Base-by-base conservation (phyloP, 2,797 vertebrate genomes). In the Botia kubotai region DNA sequence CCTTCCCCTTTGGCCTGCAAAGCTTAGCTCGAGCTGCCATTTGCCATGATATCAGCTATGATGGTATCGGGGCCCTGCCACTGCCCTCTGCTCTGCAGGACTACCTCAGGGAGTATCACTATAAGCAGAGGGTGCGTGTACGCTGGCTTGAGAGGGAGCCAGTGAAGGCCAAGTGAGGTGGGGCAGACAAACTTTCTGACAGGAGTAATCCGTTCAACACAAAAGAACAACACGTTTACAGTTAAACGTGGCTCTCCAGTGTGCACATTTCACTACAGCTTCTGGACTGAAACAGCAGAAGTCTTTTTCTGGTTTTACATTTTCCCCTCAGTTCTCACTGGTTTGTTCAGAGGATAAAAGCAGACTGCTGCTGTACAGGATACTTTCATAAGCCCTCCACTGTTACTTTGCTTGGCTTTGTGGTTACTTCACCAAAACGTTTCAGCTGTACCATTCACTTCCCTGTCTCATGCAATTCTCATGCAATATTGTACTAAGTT, bases 51-150 rank as follows among this genome's bases (percentile, higher is more conserved):
- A 97, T 96, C 89, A 97, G 97, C 0, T 99, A 99, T 0, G 98
- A 99, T 66, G 97, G 97, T 19, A 98, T 99, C 2, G 96, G 96
- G 85, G 95, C 94, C 67, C 95, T 99, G 86, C 97, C 96, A 74
- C 90, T 98, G 81, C 97, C 97, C 13, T 95, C 96, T 0, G 94
- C 96, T 89, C 91, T 99, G 92, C 97, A 98, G 94, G 97, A 99
- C 95, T 99, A 99, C 92, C 95, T 99, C 90, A 99, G 98, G 93
- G 97, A 99, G 91, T 99, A 99, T 95, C 98, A 99, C 91, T 99
- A 99, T 92, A 99, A 99, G 92, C 98, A 99, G 86, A 98, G 98
- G 93, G 97, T 99, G 90, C 95, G 98, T 84, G 97, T 99, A 87
- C 97, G 97, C 92, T 99, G 97, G 98, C 92, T 99, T 88, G 97